Evolutionary conservation across 2,113 vertebrate species (phyloP).

Genomic region (Lucifuga dentata): DNA sequence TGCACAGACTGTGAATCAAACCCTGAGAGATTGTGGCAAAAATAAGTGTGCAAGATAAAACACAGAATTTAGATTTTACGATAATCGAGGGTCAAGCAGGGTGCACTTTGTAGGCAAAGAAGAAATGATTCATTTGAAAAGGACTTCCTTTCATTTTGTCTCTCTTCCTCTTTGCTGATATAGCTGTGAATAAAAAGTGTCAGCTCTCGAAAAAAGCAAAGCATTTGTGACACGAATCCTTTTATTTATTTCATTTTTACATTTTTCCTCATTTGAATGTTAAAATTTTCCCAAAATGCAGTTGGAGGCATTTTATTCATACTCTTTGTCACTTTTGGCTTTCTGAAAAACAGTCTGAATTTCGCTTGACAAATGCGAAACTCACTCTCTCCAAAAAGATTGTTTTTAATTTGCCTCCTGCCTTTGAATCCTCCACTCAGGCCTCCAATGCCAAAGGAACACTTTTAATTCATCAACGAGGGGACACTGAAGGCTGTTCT

Average conservation of each 20-base stretch:
- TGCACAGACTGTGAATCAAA: constrained; percentile 34
- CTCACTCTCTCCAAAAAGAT: constrained; percentile 23
- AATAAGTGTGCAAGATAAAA: constrained; percentile 58
- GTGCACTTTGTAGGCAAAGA: constrained; percentile 39
- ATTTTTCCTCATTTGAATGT: constrained; percentile 29
- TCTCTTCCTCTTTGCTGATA: constrained; percentile 35
- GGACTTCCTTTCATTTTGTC: constrained; percentile 36
- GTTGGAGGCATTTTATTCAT: constrained; percentile 35
- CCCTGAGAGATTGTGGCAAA: constrained; percentile 35
- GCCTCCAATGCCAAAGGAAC: constrained; percentile 64
- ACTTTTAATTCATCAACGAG: constrained; percentile 70
- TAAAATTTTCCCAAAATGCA: constrained; percentile 15
- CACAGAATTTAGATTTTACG: constrained; percentile 55
- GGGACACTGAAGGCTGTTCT: constrained; percentile 68
- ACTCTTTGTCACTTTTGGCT: constrained; percentile 27
- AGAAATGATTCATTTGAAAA: constrained; percentile 36
- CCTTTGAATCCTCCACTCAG: constrained; percentile 59
- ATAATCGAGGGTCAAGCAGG: constrained; percentile 46
- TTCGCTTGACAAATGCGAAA: constrained; percentile 20
- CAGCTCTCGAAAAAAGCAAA: constrained; percentile 37
- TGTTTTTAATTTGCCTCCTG: constrained; percentile 31
- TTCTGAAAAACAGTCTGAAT: background rate
- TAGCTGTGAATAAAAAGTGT: constrained; percentile 40
- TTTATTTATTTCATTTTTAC: background rate
- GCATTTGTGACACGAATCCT: constrained; percentile 40